Base-by-base conservation (phyloP, 2,113 vertebrate genomes). In the Leucosticte australis region DNA sequence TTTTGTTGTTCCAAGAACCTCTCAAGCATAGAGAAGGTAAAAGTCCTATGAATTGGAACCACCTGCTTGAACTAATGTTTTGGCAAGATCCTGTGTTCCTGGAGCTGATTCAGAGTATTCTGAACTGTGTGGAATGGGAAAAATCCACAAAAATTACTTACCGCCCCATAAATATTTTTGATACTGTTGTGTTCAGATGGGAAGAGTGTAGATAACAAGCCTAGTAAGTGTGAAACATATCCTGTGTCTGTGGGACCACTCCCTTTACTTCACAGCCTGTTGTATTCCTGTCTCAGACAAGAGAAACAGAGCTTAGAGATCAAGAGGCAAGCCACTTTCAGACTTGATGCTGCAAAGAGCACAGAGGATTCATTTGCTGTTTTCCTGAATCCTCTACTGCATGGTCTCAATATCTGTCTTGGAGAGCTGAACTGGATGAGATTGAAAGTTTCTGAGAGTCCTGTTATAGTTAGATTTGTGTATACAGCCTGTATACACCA, bases 21-120 rank as follows among this genome's bases (percentile, higher is more conserved):
- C 86, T 94, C 85, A 96, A 88, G 78, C 94, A 82, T n/a, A 53
- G 56, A 75, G 44, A 83, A 93, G 71, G 91, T 89, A 93, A 91
- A 94, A 90, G 53, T 97, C 91, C 73, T 90, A 49, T 44, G 69
- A 96, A 96, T 95, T 93, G 93, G 82, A 96, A 95, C 69, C 65
- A 96, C 84, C 90, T 97, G 94, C 94, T 96, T 92, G 46, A 89
- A 81, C 52, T 87, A 95, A 90, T 70, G 24, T 91, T 95, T 92
- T 96, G 95, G 95, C 96, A 95, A 81, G 28, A 50, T 82, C 44
- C 77, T 55, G 44, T 94, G 73, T 89, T 93, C 35, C 76, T 96
- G 92, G 93, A 92, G 20, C 46, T 79, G 63, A 14, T 75, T 90
- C 92, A 85, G 74, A 75, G 39, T 91, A 60, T 83, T 92, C 64